Evolutionary conservation across 2,113 vertebrate genomes (phyloP).

Genomic region (Leptosomus discolor): DNA sequence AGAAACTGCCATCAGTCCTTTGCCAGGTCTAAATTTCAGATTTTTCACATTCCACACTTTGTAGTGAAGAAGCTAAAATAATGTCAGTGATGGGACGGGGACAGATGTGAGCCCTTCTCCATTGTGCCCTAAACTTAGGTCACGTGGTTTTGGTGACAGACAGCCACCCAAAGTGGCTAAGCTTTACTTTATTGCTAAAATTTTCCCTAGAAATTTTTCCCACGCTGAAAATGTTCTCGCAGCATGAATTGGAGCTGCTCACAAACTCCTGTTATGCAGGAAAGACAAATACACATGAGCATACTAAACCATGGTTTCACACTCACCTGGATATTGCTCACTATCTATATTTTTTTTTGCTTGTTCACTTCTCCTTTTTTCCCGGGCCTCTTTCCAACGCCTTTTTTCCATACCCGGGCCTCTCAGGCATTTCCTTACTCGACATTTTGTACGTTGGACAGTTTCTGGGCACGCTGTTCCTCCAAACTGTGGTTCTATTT

Average conservation of each 20-base stretch:
- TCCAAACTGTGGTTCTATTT: slow-evolving; percentile 93
- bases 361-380: slow-evolving; percentile 87
- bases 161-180: not conserved
- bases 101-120: not conserved
- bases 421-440: slow-evolving; percentile 88
- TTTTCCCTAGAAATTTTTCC: not conserved
- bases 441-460: slow-evolving; percentile 91
- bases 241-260: not conserved
- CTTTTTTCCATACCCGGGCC: slow-evolving; percentile 85
- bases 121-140: not conserved
- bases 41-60: not conserved
- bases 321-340: slow-evolving; percentile 87
- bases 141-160: accelerated
- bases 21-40: not conserved
- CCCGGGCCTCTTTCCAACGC: slow-evolving; percentile 89
- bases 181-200: not conserved
- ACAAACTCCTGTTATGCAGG: not conserved
- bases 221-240: not conserved
- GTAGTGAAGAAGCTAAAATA: not conserved
- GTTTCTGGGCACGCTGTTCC: slow-evolving; percentile 88
- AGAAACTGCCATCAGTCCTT: not conserved
- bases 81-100: not conserved
- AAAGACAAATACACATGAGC: accelerated
- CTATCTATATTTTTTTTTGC: slow-evolving; percentile 74
- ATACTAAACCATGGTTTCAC: not conserved